Conservation (phyloP, 2,113 vertebrate genomes). For the Hippotragus niger region DNA sequence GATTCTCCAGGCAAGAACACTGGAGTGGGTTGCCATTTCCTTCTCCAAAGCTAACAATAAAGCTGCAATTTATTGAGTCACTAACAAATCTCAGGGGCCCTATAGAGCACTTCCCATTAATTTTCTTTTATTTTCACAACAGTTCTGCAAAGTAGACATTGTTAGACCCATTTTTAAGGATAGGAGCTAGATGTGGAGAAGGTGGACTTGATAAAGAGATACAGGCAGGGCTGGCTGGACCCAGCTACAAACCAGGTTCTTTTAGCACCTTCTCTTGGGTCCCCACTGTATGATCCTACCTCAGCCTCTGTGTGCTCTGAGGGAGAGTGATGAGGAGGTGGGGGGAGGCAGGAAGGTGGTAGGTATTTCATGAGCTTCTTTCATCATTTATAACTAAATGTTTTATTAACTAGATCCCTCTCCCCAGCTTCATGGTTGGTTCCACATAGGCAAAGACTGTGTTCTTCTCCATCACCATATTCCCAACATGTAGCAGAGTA, state of each 20-base stretch:
- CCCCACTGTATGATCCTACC: not conserved
- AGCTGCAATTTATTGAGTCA: not conserved
- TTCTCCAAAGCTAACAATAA: too few relatives aligned
- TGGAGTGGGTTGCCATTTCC: too few relatives aligned
- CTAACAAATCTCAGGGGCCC: too few relatives aligned
- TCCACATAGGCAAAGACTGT: not conserved
- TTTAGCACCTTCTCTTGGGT: not conserved
- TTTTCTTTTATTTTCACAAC: not conserved
- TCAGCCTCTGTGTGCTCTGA: not conserved
- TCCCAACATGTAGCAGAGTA: not conserved
- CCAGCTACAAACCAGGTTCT: too few relatives aligned
- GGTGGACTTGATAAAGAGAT: not conserved
- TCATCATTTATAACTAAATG: not conserved
- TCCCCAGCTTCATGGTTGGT: not conserved
- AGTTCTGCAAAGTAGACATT: not conserved
- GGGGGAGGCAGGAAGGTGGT: not conserved
- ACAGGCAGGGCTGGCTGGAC: not conserved
- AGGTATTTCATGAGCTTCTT: not conserved
- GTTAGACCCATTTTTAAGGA: not conserved
- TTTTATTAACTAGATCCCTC: not conserved
- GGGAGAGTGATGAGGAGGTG: accelerated
- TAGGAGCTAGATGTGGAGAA: not conserved
- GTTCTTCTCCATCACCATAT: too few relatives aligned
- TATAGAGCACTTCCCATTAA: not conserved
- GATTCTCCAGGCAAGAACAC: too few relatives aligned